A percentile compares a stretch with the other conserved stretches of the same genome.
Conservation (phyloP, 2,113 vertebrate species). For the Helogale parvula region DNA sequence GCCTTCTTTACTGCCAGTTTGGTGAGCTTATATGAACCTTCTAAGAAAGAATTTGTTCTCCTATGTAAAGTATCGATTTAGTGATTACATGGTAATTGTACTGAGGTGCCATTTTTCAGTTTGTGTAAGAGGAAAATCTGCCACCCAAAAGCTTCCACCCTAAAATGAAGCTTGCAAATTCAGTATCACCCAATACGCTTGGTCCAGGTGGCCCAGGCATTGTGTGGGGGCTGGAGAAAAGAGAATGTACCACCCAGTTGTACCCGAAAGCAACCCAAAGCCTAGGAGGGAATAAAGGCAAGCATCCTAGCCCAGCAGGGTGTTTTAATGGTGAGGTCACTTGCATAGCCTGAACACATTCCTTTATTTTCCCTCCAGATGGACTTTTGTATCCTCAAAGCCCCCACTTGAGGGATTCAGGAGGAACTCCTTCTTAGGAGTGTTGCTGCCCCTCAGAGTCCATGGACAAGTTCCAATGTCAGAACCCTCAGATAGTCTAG, state of each 20-base stretch:
- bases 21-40: not conserved
- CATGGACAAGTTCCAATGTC: not conserved
- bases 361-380: not conserved
- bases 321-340: not conserved
- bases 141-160: not conserved
- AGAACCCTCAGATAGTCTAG: not conserved
- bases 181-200: accelerated
- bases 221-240: not conserved
- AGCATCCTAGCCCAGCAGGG: not conserved
- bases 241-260: not conserved
- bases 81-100: not conserved
- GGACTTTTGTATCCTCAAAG: not conserved
- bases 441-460: not conserved
- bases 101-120: not conserved
- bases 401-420: not conserved
- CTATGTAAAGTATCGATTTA: not conserved
- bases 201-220: not conserved
- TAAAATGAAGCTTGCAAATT: not conserved
- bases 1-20: not conserved
- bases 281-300: not conserved
- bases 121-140: not conserved
- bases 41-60: not conserved
- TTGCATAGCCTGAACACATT: not conserved
- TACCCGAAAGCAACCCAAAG: not conserved
- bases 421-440: not conserved